phyloP scores from a whole-genome alignment of 2,888 invertebrate species.

The Pilophorus perplexus region DNA sequence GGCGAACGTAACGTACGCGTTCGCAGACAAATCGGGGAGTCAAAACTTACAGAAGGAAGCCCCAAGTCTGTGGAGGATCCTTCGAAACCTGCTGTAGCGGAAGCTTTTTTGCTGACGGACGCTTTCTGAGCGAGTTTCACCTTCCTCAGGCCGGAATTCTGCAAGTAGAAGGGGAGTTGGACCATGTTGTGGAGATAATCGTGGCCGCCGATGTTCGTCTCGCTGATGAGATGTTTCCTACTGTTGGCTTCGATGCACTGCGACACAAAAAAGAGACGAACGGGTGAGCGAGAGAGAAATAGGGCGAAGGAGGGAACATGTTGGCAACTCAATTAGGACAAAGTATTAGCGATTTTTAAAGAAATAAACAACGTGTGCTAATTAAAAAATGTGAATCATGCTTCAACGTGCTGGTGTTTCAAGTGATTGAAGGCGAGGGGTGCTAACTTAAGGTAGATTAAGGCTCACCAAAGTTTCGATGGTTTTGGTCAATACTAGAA shows the following conservation, averaged over 20 bases:
- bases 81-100: conserved; percentile 31
- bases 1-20: too few relatives aligned
- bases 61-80: conserved; percentile 38
- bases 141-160: conserved; percentile 90
- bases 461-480: too few relatives aligned
- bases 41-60: conserved; percentile 35
- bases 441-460: too few relatives aligned
- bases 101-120: conserved; percentile 53
- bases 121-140: conserved; percentile 84
- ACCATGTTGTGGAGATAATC: conserved; percentile 93
- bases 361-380: too few relatives aligned
- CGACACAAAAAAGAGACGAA: conserved; percentile 45
- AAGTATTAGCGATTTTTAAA: too few relatives aligned
- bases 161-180: conserved; percentile 95
- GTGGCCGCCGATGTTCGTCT: conserved; percentile 91
- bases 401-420: neutral
- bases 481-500: too few relatives aligned
- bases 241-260: conserved; percentile 88
- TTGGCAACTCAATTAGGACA: too few relatives aligned
- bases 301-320: too few relatives aligned
- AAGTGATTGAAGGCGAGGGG: too few relatives aligned
- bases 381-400: neutral
- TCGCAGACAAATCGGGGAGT: too few relatives aligned
- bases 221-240: conserved; percentile 73
- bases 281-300: too few relatives aligned